Percentiles rank a stretch among this genome's conserved stretches.
Evolutionary conservation across 2,797 vertebrate genomes (phyloP).

Genomic region (Kryptopterus vitreolus): DNA sequence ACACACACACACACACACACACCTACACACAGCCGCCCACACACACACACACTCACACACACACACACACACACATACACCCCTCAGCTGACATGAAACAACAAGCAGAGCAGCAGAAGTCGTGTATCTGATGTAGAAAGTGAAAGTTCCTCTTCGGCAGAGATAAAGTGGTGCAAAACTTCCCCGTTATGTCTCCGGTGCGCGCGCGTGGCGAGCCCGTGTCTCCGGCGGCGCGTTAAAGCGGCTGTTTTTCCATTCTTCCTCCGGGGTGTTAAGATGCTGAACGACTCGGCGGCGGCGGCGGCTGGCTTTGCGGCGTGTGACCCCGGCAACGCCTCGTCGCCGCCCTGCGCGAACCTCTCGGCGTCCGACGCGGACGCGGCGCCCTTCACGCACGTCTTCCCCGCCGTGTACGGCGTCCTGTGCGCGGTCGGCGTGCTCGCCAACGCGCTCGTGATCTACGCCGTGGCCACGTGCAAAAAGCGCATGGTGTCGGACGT

Average conservation of each 20-base stretch:
- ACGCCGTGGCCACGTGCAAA: constrained; percentile 77
- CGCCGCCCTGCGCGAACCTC: constrained; percentile 57
- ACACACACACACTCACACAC: neutral
- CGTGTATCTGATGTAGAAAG: too few relatives aligned
- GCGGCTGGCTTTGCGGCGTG: constrained; percentile 48
- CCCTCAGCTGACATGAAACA: too few relatives aligned
- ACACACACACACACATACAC: neutral
- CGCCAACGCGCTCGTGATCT: constrained; percentile 79
- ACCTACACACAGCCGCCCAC: neutral
- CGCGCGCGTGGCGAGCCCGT: neutral
- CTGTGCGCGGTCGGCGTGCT: constrained; percentile 76
- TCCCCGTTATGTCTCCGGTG: neutral
- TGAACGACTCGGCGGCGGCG: constrained; percentile 66
- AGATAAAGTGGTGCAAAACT: neutral
- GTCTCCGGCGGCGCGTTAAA: neutral
- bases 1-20: neutral
- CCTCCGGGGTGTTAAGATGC: constrained; percentile 64
- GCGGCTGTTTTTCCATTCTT: neutral
- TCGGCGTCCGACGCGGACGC: constrained; percentile 49
- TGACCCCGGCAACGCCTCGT: constrained; percentile 43
- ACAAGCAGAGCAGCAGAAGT: neutral
- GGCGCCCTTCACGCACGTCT: constrained; percentile 78
- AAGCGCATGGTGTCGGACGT: constrained; percentile 82
- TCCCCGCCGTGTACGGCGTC: constrained; percentile 78
- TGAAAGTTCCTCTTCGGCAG: neutral